Evolutionary conservation across 2,797 vertebrate genomes (phyloP), one percentile per base, ranked within the genome.

Genomic region (Chrosomus eos): DNA sequence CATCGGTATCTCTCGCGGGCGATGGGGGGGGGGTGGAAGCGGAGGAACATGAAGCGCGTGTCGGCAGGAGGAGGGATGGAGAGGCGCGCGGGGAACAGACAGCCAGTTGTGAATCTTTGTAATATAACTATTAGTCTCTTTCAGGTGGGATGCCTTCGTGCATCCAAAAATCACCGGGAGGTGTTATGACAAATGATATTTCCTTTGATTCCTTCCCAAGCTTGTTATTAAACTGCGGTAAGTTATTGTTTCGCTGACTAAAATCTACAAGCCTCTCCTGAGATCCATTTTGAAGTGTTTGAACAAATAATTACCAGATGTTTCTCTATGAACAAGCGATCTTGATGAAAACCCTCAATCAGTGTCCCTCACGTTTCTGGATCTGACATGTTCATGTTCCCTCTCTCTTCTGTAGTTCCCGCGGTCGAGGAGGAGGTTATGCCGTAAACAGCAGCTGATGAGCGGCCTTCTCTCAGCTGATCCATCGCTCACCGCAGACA

Each of bases 1-100:
- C 91, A 91, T 92, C 88, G 83, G 85, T 87, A 91, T 86, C 90
- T 93, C 93, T 93, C 86, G 92, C 92, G 91, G 91, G 85, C 43
- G 88, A 90, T 84, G 43, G 43, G 53, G 11, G 77, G 33, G 11
- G 33, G 79, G 58, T 13, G 73, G 73, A 31, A 31, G 23, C 4
- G 13, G 51, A 82, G 23, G 43, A 18, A 74, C 66, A 33, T 60
- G 74, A 76, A 85, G 78, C 76, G 75, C 13, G 58, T 26, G 58
- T 28, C 58, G 58, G 58, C 78, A 81, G 73, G 73, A 74, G 74
- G 28, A 60, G 67, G 73, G 33, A 16, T 72, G 72, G 26, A 62
- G 60, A 62, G 26, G 26, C 60, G 26, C 60, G 60, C 60, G 13
- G 70, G 19, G 33, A 26, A 43, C n/a, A 70, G 55, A 87, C 77